Evolutionary conservation across 2,797 vertebrate genomes (phyloP).

Genomic region (Semaprochilodus insignis): DNA sequence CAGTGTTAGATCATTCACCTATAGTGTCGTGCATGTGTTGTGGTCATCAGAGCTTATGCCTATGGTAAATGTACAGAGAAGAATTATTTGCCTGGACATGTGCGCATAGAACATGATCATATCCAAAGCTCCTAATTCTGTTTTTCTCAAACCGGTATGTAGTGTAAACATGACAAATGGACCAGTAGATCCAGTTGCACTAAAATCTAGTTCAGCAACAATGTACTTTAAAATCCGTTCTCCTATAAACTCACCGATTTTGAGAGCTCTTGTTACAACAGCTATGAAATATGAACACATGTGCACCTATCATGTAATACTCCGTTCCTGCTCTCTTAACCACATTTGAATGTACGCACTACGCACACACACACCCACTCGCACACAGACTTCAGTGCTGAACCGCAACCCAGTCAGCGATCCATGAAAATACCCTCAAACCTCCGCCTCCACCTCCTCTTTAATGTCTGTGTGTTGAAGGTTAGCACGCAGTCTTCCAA

Average conservation of each 20-base stretch:
- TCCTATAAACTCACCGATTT: background rate
- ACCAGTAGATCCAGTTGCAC: background rate
- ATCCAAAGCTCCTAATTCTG: background rate
- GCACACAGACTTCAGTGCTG: background rate
- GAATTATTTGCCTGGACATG: background rate
- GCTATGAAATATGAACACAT: background rate
- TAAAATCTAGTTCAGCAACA: too few relatives aligned
- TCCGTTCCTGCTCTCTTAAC: background rate
- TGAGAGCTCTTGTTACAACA: background rate
- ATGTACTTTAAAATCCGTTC: background rate
- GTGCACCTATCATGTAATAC: background rate
- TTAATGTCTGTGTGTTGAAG: constrained; percentile 56
- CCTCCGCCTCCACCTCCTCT: constrained; percentile 37
- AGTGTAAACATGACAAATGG: background rate
- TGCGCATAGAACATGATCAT: background rate
- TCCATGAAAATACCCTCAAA: constrained; percentile 45
- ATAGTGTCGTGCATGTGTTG: background rate
- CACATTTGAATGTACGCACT: background rate
- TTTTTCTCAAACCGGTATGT: background rate
- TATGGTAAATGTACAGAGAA: background rate
- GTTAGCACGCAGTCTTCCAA: constrained; percentile 50
- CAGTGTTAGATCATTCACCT: background rate
- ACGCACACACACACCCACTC: background rate
- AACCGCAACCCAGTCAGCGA: constrained; percentile 22
- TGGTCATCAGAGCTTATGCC: background rate